Conservation (phyloP, 1,140 invertebrate species). For the Aphaenogaster floridana region DNA sequence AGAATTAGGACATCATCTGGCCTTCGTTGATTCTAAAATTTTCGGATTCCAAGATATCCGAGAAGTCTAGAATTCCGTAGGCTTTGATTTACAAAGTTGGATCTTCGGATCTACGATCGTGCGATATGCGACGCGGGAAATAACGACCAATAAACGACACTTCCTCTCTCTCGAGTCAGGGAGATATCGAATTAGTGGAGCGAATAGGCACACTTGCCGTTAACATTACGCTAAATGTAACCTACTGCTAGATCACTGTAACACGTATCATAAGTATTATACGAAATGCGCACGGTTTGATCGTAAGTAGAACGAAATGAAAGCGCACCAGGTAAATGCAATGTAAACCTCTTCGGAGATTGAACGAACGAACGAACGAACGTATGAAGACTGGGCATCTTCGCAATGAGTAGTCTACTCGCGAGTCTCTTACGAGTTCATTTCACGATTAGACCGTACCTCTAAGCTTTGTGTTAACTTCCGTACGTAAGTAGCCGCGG, state of each 20-base stretch:
- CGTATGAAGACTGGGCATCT: slow-evolving; percentile 86
- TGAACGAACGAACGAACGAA: slow-evolving; percentile 86
- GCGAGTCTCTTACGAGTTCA: slow-evolving; percentile 86
- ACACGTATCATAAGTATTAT: slow-evolving; percentile 68
- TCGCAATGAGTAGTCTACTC: slow-evolving; percentile 85
- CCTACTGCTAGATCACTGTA: slow-evolving; percentile 67
- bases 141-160: not conserved
- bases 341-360: slow-evolving; percentile 86
- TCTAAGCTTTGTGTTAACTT: slow-evolving; percentile 87
- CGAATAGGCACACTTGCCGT: slow-evolving; percentile 38
- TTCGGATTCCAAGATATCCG: not conserved
- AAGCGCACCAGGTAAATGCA: slow-evolving; percentile 91
- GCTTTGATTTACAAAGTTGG: slow-evolving; percentile 9
- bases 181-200: slow-evolving; percentile 30
- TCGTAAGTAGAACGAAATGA: slow-evolving; percentile 88
- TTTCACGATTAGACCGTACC: slow-evolving; percentile 85
- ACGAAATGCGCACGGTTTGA: slow-evolving; percentile 86
- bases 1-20: not conserved
- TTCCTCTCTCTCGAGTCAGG: not conserved
- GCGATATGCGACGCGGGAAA: not conserved
- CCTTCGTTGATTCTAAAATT: slow-evolving; percentile 21
- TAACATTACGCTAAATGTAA: slow-evolving; percentile 71
- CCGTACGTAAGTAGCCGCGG: slow-evolving; percentile 89
- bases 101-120: slow-evolving; percentile 25
- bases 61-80: not conserved